Evolutionary conservation across 2,888 invertebrate genomes (phyloP), one percentile per base, ranked within the genome.

Genomic region (Drosophila diplacantha): DNA sequence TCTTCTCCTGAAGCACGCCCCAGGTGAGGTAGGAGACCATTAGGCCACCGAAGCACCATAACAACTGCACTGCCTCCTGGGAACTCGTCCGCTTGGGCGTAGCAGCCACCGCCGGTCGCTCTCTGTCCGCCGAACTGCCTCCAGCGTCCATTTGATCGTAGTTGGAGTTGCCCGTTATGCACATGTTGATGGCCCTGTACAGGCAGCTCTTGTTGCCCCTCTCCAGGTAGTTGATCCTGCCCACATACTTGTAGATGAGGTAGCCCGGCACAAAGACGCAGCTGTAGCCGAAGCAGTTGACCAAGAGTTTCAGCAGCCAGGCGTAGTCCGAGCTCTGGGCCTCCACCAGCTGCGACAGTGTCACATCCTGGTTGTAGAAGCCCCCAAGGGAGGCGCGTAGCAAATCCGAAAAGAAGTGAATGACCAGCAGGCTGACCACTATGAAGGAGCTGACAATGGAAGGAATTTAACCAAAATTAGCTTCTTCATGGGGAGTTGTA

Each of bases 1-100:
- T 96, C 90, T 98, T 96, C 89, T 99, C 99, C 89, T 99, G 99
- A 66, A 99, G 90, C 66, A 98, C 91, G 7, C 99, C 99, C 98
- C 98, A 99, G 60, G 96, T 94, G 26, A 98, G 90, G 86, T 98
- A 98, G 37, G 97, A 94, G 6, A 92, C 90, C 92, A 97, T 96
- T 11, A 99, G 91, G 0, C 98, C 98, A 11, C 91, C 88, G 87
- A 96, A 96, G 87, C 97, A 98, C 87, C 95, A 93, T 2, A 91
- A 50, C 4, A 96, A 88, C 43, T 93, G 86, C 26, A 92, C 73
- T 1, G 91, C 90, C 82, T 93, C 92, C 85, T 92, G 91, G 20
- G 90, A 87, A 72, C 90, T 88, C 54, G 91, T 90, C 56, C 90
- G 89, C 66, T 89, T 89, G 14, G 72, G 73, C 5, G 76, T 52